A percentile compares a stretch with the other conserved stretches of the same genome.
Conservation (phyloP, 1,140 invertebrate genomes). For the Asobara japonica region DNA sequence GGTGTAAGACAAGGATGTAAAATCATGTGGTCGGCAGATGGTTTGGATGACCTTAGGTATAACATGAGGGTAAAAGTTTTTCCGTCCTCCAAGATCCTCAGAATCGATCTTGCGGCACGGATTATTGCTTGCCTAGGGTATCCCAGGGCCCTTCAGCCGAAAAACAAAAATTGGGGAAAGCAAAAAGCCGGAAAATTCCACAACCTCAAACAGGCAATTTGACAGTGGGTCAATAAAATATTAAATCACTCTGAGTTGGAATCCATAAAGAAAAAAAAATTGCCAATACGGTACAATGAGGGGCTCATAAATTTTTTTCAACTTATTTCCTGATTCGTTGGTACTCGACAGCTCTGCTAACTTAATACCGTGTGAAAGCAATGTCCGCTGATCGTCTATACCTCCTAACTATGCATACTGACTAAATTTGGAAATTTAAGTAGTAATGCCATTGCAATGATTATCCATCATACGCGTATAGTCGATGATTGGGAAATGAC, state of each 20-base stretch:
- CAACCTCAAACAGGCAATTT: not conserved
- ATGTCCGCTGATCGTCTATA: too few species aligned
- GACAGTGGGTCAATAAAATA: not conserved
- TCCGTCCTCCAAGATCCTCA: slow-evolving; percentile 31
- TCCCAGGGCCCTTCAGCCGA: slow-evolving; percentile 11
- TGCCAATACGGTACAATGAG: too few species aligned
- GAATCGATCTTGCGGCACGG: slow-evolving; percentile 36
- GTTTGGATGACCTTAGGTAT: slow-evolving; percentile 20
- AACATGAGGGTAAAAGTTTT: slow-evolving; percentile 17
- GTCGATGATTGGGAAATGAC: too few species aligned
- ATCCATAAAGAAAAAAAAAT: not conserved
- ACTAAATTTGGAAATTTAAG: too few species aligned
- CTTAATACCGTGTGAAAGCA: too few species aligned
- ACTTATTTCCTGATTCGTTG: too few species aligned
- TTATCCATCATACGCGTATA: too few species aligned
- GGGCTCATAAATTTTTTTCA: too few species aligned
- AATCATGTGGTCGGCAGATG: slow-evolving; percentile 40
- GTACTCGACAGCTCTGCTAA: too few species aligned
- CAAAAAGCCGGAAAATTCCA: not conserved
- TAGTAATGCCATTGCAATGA: too few species aligned
- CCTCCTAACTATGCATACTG: too few species aligned
- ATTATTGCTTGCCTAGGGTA: slow-evolving; percentile 32
- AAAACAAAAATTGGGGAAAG: slow-evolving; percentile 8
- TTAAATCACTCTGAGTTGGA: not conserved
- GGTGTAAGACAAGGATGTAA: slow-evolving; percentile 16